Evolutionary conservation across 2,888 invertebrate species (phyloP), one percentile per base, ranked within the genome.

Genomic region (Chymomyza fuscimana): DNA sequence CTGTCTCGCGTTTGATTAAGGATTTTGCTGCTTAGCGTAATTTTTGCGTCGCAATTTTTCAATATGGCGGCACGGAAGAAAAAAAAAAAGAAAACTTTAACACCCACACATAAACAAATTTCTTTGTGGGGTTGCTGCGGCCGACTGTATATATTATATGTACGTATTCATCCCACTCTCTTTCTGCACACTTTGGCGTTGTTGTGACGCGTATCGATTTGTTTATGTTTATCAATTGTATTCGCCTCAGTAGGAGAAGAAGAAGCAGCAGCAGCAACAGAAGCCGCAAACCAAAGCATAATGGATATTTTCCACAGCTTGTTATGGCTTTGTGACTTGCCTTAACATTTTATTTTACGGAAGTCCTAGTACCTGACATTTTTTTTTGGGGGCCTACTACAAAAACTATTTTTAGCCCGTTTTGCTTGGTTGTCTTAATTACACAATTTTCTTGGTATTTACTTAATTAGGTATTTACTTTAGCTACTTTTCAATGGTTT

Each of bases 201-300:
- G 85, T 85, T 88, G 82, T 86, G 87, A 86, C 80, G 86, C 86
- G 86, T 88, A 86, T 86, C 86, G 86, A 86, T 86, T 83, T 86
- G 89, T 86, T 88, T 86, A 86, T 87, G 83, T 87, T 86, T 86
- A 85, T 84, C 79, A 80, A 81, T 78, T 81, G 75, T 80, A 80
- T 73, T 78, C 86, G 69, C 67, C 86, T 10, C 9, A 12, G 40
- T 2, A 46, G 32, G 7, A 7, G 70, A 77, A 73, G 59, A 15
- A 60, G 15, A 15, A 46, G 25, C 36, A 46, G 56, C 56, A 29
- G 36, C 29, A 40, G 32, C 6, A 32, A 58, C 56, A 59, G 40
- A 12, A 46, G 40, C 40, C 40, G 40, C 40, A 9, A 40, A 75
- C 68, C 69, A 74, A 69, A 65, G 60, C 63, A 58, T 58, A 62